Base-by-base conservation (phyloP, 2,113 vertebrate genomes). In the Centropristis striata region DNA sequence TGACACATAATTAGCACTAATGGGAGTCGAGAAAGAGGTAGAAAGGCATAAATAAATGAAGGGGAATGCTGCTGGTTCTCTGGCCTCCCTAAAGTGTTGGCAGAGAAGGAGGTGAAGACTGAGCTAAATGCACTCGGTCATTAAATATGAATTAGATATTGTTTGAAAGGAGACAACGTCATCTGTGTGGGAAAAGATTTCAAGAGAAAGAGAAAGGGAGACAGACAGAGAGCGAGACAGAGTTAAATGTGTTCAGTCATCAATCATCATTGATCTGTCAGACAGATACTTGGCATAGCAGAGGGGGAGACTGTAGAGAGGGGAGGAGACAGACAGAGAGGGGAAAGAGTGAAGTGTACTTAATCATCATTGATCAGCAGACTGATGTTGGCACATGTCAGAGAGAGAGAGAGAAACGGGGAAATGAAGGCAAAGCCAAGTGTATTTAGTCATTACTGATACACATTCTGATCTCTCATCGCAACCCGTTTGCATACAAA, bases 141-240 rank as follows among this genome's bases (percentile, higher is more conserved):
- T 88, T 77, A 88, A 92, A 83, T 78, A 84, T 87, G 61, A 83
- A 90, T 82, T 47, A 75, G 73, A 74, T 15, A 28, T 72, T 71
- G 49, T 81, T 81, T 51, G 63, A 84, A 75, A 32, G 9, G 36
- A 61, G 61, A n/a, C 2, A 27, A 23, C n/a, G 53, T 37, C 25
- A 53, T 58, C 64, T 72, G 36, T 8, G 51, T 49, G 42, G 67
- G 16, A 8, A 21, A 0, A 13, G 16, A 25, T 21, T 12, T 4
- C 28, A n/a, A 41, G 66, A 51, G n/a, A n/a, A n/a, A n/a, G n/a
- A 32, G 46, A 57, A 42, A 36, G 37, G 51, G 36, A 42, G 71
- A 70, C 23, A 44, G 61, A 66, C 28, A 13, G 39, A 47, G 25
- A 47, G 25, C 1, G 21, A 49, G 57, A 46, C 32, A 16, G 15